Percentiles rank a stretch among this genome's conserved stretches.
Evolutionary conservation across 2,113 vertebrate species (phyloP).

Genomic region (Hemiscyllium ocellatum): DNA sequence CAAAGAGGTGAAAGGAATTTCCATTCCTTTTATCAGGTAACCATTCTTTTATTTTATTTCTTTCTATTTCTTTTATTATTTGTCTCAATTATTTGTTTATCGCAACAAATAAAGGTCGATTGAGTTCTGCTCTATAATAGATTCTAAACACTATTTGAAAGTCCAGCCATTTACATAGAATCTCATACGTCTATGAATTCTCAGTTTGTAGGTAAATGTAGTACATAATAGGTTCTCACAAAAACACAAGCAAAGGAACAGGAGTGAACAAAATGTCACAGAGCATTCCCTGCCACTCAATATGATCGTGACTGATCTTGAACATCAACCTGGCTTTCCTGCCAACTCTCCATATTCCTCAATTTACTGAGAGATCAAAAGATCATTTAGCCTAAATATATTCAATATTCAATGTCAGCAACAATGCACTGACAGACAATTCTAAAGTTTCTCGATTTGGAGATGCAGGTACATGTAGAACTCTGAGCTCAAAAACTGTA

Average conservation of each 20-base stretch:
- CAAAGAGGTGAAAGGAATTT: conserved; percentile 87
- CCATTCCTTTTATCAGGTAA: conserved; percentile 87
- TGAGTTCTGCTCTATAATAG: neutral
- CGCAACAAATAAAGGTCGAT: neutral
- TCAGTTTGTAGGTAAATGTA: neutral
- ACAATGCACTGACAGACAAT: too few species aligned
- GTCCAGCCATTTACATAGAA: neutral
- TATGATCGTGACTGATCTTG: too few species aligned
- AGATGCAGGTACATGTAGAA: too few species aligned
- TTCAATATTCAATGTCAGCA: too few species aligned
- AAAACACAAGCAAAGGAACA: neutral
- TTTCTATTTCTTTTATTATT: neutral
- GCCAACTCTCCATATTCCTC: too few species aligned
- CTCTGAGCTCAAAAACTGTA: too few species aligned
- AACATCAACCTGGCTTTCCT: too few species aligned
- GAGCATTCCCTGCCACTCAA: too few species aligned
- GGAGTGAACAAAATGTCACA: too few species aligned
- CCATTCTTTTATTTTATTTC: neutral
- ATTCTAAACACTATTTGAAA: neutral
- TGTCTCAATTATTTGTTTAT: neutral
- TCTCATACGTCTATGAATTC: neutral
- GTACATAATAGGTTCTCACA: neutral
- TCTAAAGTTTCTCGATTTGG: too few species aligned
- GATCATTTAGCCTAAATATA: too few species aligned
- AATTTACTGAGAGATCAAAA: too few species aligned